Evolutionary conservation across 2,797 vertebrate species (phyloP).

Genomic region (Gobionotothen gibberifrons): DNA sequence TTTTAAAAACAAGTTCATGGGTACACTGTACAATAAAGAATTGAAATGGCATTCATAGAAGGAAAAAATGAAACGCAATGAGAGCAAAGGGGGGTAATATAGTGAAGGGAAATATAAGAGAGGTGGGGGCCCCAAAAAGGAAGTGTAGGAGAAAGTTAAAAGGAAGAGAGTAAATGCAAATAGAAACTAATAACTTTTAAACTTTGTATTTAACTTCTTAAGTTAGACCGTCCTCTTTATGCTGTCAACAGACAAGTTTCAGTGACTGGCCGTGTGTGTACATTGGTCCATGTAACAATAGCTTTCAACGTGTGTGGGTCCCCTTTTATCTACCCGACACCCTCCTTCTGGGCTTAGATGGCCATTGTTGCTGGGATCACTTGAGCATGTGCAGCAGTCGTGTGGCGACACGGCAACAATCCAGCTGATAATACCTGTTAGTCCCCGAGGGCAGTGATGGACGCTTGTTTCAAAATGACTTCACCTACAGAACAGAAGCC

Average conservation of each 20-base stretch:
- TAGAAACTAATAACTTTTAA: not conserved
- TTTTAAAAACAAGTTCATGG: not conserved
- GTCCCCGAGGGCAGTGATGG: constrained; percentile 20
- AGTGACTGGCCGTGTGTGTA: not conserved
- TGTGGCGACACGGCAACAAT: constrained; percentile 27
- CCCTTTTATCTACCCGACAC: constrained; percentile 64
- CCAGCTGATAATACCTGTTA: constrained; percentile 42
- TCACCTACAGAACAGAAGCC: constrained; percentile 20
- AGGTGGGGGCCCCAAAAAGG: not conserved
- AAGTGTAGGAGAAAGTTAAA: not conserved
- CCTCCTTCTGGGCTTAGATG: constrained; percentile 44
- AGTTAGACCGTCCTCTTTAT: not conserved
- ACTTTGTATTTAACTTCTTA: constrained; percentile 30
- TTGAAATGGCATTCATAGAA: not conserved
- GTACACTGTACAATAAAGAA: not conserved
- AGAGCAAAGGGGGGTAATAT: not conserved
- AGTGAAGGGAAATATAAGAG: not conserved
- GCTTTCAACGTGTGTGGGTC: constrained; percentile 1
- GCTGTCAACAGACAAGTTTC: constrained; percentile 19
- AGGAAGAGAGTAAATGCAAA: not conserved
- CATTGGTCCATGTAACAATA: constrained; percentile 29
- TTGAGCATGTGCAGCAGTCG: constrained; percentile 53
- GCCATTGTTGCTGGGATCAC: constrained; percentile 58
- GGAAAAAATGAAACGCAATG: not conserved
- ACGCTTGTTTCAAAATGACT: constrained; percentile 28